Base-by-base conservation (phyloP, 2,113 vertebrate genomes). In the Lagenorhynchus albirostris region DNA sequence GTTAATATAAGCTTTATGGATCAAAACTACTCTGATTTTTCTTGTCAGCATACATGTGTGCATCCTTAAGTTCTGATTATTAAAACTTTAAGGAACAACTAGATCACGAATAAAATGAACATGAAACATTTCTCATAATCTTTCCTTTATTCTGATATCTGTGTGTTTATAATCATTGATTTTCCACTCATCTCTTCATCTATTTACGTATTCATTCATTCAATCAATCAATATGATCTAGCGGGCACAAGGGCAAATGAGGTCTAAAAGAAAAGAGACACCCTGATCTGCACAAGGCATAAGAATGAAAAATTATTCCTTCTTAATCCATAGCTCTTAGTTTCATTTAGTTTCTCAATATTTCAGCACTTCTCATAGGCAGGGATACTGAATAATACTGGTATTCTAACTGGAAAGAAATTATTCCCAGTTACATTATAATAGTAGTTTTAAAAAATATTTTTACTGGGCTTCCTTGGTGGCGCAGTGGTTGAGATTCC, bases 91-190 rank as follows among this genome's bases (percentile, higher is more conserved):
- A 86, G 10, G 41, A 74, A 95, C 77, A 92, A 89, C 55, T 9
- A 94, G n/a, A 90, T 73, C 17, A 86, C 71, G 15, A 63, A 84
- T 83, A 95, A 89, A 82, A 2, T 92, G 63, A 96, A 94, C 9
- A 82, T 81, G 50, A 93, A 85, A 92, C 38, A 60, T 79, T 83
- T 94, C 62, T 84, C 15, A 80, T 80, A 58, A 53, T 47, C 41
- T 90, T 94, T 76, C 44, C 74, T 90, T 94, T 21, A 80, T 60
- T 74, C 36, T 94, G 12, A 50, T 70, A 60, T 36, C 23, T 81
- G 23, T 65, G 2, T 91, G 50, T 74, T 36, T 70, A 83, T 12
- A 71, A 55, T 71, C 21, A 62, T 25, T 85, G 80, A 44, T 63
- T 94, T 96, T 89, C 63, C 8, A 76, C 25, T 50, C 31, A 88